These are phyloP conservation scores for Rhodeus uyekii DNA, from an alignment of 2,797 vertebrate species.

Conservation along the genomic window DNA sequence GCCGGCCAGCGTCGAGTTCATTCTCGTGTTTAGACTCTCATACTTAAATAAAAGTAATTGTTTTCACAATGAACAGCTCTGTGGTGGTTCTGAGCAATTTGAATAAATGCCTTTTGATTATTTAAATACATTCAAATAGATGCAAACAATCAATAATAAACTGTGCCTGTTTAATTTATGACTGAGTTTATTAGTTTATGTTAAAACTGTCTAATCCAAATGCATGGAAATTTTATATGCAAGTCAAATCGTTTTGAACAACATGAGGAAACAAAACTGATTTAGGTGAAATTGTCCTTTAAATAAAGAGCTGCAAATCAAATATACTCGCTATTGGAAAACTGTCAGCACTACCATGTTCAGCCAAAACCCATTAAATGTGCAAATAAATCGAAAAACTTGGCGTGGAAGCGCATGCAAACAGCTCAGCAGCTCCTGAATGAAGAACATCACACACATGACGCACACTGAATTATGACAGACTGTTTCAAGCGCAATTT, in stretches of 20 bases:
- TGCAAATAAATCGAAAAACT: neutral
- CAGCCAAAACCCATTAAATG: conserved; percentile 1
- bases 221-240: neutral
- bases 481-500: neutral
- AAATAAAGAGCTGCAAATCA: neutral
- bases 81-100: neutral
- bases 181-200: neutral
- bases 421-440: neutral
- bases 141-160: neutral
- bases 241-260: neutral
- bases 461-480: too few species aligned
- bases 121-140: neutral
- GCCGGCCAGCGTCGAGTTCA: too few species aligned
- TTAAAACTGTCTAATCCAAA: neutral
- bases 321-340: neutral
- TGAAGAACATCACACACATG: neutral
- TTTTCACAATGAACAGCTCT: neutral
- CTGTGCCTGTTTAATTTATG: neutral
- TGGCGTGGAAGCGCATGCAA: neutral
- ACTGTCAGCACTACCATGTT: conserved; percentile 1
- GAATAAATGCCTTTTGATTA: neutral
- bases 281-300: neutral
- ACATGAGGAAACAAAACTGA: neutral
- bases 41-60: neutral
- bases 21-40: too few species aligned